Evolutionary conservation across 1,140 invertebrate species (phyloP), one percentile per base, ranked within the genome.

Genomic region (Amyelois transitella): DNA sequence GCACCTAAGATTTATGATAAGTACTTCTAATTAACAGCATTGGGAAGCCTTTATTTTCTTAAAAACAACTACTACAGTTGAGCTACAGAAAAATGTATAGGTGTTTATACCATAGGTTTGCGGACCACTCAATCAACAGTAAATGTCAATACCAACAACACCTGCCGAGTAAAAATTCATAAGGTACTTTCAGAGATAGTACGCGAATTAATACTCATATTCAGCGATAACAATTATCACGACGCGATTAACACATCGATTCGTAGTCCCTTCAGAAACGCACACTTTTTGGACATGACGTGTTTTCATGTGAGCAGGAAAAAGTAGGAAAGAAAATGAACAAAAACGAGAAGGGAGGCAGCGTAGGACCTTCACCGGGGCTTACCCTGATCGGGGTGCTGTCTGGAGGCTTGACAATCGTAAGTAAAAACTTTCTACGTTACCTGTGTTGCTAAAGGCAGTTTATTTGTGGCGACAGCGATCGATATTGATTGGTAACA

Each of bases 161-260:
- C 20, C 47, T 49, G 20, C 10, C 24, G 12, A 38, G 12, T 38
- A 24, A 17, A 20, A 21, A 6, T 24, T 24, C 47, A 21, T 17
- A 14, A 7, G 14, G 44, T 51, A 51, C 24, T 1, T 17, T 43
- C 43, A 38, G 53, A 64, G 69, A 72, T 72, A 72, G 54, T 53
- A 24, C 44, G 14, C 49, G 18, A 44, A 75, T 74, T 77, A 80
- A 68, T 70, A 64, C 45, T 24, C 17, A 18, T 43, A 65, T 28
- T 25, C 18, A 18, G 28, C 62, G 79, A 80, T 80, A 80, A 80
- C 71, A 79, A 79, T 82, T 80, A 82, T 82, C 79, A 71, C 66
- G 66, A 51, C 64, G 45, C 62, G 76, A 79, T 72, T 78, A 76
- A 69, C 49, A 51, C 25, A 50, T 55, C 66, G 48, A 58, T 55